Base-by-base conservation (phyloP, 2,888 invertebrate species). In the Oeneis ivallda region DNA sequence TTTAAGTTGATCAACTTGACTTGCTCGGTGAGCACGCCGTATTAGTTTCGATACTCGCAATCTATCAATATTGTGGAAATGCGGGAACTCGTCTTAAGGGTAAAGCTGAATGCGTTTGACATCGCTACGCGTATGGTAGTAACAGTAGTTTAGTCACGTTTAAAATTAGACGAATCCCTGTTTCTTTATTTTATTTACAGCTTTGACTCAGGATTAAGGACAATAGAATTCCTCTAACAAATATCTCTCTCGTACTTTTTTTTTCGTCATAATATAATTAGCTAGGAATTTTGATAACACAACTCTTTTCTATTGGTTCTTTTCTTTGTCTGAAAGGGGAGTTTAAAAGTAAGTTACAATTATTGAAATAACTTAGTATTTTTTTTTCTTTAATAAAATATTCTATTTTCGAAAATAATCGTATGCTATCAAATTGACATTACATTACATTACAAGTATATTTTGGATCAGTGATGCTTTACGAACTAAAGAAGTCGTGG, bases 121-220 rank as follows among this genome's bases (percentile, higher is more conserved):
- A 39, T 54, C n/a, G 26, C 57, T 57, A 47, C 54, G 37, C 26
- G 47, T 54, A 61, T 19, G 17, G 54, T 13, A 32, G 49, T 34
- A 15, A 61, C 32, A 43, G 39, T 26, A 52, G 53, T 26, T 9
- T 17, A 50, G 43, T 62, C 39, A 39, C 37, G 43, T 34, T 62
- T 58, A 66, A 66, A 66, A 66, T 62, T 66, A 66, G 58, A 62
- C 37, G 26, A 47, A 39, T 54, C 10, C 52, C 15, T 41, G 37
- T 8, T 41, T 15, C 26, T 26, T 52, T 37, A 34, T 57, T 61
- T 37, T 37, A 37, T 15, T 56, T 17, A 56, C 39, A 50, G 60
- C 37, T n/a, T 15, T 19, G 49, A 26, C 45, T 58, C 10, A 45
- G 34, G 9, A 41, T 41, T 56, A 41, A 56, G 56, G 41, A 56